Conservation (phyloP, 2,888 invertebrate species). For the Drosophila buzzatii region DNA sequence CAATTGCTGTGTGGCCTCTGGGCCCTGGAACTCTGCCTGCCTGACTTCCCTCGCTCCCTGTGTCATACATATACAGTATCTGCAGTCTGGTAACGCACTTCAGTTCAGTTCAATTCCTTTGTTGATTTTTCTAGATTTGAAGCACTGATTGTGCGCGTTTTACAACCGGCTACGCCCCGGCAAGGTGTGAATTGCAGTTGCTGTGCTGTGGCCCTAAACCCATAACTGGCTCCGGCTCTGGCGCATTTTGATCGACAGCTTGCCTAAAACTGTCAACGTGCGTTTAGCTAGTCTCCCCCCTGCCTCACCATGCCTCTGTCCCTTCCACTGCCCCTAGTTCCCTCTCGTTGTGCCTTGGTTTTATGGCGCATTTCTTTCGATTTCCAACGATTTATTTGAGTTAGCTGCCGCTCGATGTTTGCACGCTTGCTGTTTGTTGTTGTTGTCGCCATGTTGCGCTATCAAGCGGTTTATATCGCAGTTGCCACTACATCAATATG, state of each 20-base stretch:
- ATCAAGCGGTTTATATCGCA: slow-evolving; percentile 56
- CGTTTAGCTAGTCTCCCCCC: slow-evolving; percentile 32
- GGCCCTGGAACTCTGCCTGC: neutral
- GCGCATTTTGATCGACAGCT: slow-evolving; percentile 75
- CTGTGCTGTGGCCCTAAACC: slow-evolving; percentile 35
- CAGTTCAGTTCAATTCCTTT: slow-evolving; percentile 72
- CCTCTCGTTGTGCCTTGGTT: slow-evolving; percentile 24
- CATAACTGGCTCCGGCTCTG: slow-evolving; percentile 24
- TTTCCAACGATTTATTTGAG: slow-evolving; percentile 76
- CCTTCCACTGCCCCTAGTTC: too few species aligned
- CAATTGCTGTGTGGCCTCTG: slow-evolving; percentile 27
- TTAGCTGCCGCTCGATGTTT: slow-evolving; percentile 64
- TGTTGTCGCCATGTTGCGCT: slow-evolving; percentile 47
- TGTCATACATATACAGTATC: slow-evolving; percentile 9
- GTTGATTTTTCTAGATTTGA: slow-evolving; percentile 79
- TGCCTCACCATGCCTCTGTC: neutral
- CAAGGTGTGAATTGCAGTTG: slow-evolving; percentile 70
- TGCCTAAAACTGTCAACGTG: slow-evolving; percentile 80
- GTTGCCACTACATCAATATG: slow-evolving; percentile 34
- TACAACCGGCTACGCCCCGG: slow-evolving; percentile 57
- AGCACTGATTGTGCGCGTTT: slow-evolving; percentile 73
- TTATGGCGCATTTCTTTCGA: slow-evolving; percentile 76
- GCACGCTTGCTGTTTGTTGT: slow-evolving; percentile 67
- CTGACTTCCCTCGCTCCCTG: neutral
- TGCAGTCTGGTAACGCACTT: slow-evolving; percentile 27